Conservation (phyloP, 1,140 invertebrate genomes). For the Thalassaphorura encarpata region DNA sequence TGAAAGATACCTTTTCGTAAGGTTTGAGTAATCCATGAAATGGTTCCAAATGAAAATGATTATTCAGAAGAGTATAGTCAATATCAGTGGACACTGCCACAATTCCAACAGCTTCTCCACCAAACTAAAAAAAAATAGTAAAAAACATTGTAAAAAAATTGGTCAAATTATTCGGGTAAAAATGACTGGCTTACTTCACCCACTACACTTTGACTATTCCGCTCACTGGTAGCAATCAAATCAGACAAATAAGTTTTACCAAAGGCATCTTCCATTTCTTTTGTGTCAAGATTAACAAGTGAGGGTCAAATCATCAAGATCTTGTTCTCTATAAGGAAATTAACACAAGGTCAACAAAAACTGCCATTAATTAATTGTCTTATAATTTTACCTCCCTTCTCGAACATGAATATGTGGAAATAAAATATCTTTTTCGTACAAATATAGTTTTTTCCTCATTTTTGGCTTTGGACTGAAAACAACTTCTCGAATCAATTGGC, state of each 20-base stretch:
- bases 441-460: conserved; percentile 5
- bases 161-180: not conserved
- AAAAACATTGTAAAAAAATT: not conserved
- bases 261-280: conserved; percentile 11
- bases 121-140: conserved; percentile 37
- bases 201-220: conserved; percentile 19
- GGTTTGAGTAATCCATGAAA: not conserved
- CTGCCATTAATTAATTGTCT: not conserved
- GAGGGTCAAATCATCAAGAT: conserved; percentile 26
- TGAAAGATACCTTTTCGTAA: not conserved
- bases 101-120: conserved; percentile 45
- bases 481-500: conserved; percentile 3
- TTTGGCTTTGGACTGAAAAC: not conserved
- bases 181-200: conserved; percentile 7
- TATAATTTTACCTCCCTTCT: conserved; percentile 17
- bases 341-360: not conserved
- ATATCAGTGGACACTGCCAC: conserved; percentile 53
- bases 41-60: conserved; percentile 55
- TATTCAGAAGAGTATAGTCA: conserved; percentile 50
- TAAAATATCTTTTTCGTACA: conserved; percentile 22
- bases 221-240: conserved; percentile 19
- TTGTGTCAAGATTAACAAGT: conserved; percentile 2
- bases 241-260: conserved; percentile 14
- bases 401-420: conserved; percentile 19
- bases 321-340: conserved; percentile 18